Evolutionary conservation across 1,140 invertebrate genomes (phyloP).

Genomic region (Drosophila nebulosa): DNA sequence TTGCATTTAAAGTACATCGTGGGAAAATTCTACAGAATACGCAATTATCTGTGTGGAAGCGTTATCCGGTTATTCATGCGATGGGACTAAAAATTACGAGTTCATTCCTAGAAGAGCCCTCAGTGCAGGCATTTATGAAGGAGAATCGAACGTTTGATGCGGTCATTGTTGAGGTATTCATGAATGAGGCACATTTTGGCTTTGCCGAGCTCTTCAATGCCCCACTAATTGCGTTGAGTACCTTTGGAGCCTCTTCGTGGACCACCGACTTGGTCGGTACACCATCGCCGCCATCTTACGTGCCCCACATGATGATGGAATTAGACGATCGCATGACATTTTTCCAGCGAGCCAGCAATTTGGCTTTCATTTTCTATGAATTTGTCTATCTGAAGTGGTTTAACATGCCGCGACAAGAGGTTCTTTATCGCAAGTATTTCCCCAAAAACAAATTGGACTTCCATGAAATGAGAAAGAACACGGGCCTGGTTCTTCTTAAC

Average conservation of each 20-base stretch:
- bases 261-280: conserved; percentile 72
- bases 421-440: conserved; percentile 78
- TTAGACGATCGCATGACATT: conserved; percentile 81
- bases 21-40: conserved; percentile 18
- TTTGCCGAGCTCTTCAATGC: conserved; percentile 67
- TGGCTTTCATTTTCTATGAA: conserved; percentile 41
- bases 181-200: conserved; percentile 66
- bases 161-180: conserved; percentile 66
- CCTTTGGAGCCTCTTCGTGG: conserved; percentile 66
- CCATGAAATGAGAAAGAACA: conserved; percentile 73
- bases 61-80: conserved; percentile 18
- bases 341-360: conserved; percentile 79
- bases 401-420: conserved; percentile 67
- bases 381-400: conserved; percentile 21
- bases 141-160: conserved; percentile 65
- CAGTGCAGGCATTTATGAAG: conserved; percentile 40
- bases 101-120: conserved; percentile 34
- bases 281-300: conserved; percentile 76
- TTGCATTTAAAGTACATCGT: conserved; percentile 17
- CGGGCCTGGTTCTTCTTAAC: conserved; percentile 83
- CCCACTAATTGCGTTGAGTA: conserved; percentile 55
- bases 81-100: conserved; percentile 48
- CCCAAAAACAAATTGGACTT: conserved; percentile 55
- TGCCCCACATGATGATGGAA: conserved; percentile 62
- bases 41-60: background rate